These are phyloP conservation scores for Eurytemora carolleeae DNA, from an alignment of 1,140 invertebrate genomes.

Conservation along the genomic window DNA sequence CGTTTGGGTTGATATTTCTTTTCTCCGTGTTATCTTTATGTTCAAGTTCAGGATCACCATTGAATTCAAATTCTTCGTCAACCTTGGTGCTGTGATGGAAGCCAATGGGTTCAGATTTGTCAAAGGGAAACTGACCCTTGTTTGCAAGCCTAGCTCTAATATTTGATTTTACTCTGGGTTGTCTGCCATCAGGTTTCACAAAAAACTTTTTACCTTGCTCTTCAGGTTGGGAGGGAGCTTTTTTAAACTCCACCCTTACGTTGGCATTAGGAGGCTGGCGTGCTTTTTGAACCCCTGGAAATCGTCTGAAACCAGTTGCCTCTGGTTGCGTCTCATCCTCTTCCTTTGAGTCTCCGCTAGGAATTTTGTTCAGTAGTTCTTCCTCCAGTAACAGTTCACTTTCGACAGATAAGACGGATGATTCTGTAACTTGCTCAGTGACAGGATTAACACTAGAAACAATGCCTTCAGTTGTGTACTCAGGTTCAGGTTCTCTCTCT, in stretches of 20 bases:
- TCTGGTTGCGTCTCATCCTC: neutral
- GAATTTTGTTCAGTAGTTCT: neutral
- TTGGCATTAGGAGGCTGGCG: neutral
- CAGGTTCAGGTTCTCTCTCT: constrained; percentile 1
- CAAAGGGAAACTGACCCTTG: neutral
- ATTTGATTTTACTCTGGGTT: constrained; percentile 15
- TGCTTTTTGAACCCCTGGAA: neutral
- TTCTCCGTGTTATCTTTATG: too few species aligned
- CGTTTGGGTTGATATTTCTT: too few species aligned
- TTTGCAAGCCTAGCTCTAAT: neutral
- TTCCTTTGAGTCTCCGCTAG: neutral
- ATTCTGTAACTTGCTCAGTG: neutral
- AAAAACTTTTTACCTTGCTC: constrained; percentile 1
- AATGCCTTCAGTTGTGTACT: too few species aligned
- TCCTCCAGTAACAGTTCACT: neutral
- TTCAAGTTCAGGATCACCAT: too few species aligned
- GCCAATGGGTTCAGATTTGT: too few species aligned
- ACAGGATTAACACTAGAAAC: too few species aligned
- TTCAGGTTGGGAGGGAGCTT: neutral
- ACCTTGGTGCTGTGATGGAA: too few species aligned
- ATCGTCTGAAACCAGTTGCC: neutral
- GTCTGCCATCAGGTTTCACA: constrained; percentile 6
- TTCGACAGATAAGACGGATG: neutral
- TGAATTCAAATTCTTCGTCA: too few species aligned
- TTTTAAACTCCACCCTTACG: neutral